Percentiles rank a stretch among this genome's conserved stretches.
Evolutionary conservation across 2,797 vertebrate species (phyloP).

Genomic region (Florisuga fusca): DNA sequence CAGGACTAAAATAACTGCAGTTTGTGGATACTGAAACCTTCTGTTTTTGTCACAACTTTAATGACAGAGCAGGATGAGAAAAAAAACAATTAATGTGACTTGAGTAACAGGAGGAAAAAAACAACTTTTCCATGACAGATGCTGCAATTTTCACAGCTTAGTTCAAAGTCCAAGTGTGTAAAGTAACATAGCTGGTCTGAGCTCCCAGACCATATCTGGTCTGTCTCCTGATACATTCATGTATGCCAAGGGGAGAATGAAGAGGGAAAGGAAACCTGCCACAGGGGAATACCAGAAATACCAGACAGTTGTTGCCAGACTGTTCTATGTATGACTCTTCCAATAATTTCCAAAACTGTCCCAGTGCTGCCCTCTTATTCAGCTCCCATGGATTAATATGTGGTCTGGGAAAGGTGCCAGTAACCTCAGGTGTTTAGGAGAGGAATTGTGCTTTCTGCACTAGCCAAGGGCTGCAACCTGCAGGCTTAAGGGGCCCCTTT

Average conservation of each 20-base stretch:
- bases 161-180: background rate
- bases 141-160: background rate
- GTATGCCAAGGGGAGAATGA: background rate
- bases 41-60: background rate
- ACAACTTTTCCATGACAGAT: background rate
- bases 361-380: background rate
- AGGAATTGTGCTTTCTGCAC: background rate
- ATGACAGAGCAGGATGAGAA: background rate
- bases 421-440: background rate
- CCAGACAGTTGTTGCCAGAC: background rate
- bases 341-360: background rate
- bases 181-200: background rate
- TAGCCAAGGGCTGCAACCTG: background rate
- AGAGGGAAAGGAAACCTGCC: background rate
- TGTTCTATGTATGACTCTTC: background rate
- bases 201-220: background rate
- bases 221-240: background rate
- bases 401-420: background rate
- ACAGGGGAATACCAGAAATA: background rate
- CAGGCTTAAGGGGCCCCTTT: background rate
- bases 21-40: background rate
- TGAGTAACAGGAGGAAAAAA: background rate
- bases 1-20: background rate
- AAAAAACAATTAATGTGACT: background rate
- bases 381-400: background rate